These are phyloP conservation scores for Orchesella cincta DNA, from an alignment of 1,140 invertebrate species.

Conservation along the genomic window DNA sequence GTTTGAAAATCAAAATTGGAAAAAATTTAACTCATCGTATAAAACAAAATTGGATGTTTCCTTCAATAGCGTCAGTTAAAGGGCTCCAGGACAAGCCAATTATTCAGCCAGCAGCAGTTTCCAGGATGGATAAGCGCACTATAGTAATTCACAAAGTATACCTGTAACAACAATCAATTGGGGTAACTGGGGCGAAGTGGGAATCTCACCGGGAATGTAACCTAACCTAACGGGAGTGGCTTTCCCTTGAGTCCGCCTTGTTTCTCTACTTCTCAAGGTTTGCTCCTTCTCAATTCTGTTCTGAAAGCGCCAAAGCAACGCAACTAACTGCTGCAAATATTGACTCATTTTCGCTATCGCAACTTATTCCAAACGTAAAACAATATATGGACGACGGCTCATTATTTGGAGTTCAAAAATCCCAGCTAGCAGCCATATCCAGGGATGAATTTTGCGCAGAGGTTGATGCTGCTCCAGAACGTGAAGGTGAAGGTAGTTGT, in stretches of 20 bases:
- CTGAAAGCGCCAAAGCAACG: constrained; percentile 4
- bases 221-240: neutral
- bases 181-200: neutral
- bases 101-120: neutral
- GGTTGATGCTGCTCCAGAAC: neutral
- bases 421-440: neutral
- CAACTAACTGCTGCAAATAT: neutral
- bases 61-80: neutral
- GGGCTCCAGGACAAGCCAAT: neutral
- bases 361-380: neutral
- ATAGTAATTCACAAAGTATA: neutral
- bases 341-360: neutral
- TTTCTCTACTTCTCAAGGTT: neutral
- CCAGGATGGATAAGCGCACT: neutral
- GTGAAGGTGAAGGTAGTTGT: neutral
- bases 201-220: too few relatives aligned
- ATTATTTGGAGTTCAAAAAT: too few relatives aligned
- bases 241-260: neutral
- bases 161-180: neutral
- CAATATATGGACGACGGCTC: neutral
- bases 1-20: neutral
- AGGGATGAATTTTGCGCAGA: neutral
- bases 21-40: neutral
- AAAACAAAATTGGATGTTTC: neutral
- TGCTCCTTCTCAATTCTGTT: neutral